Evolutionary conservation across 2,797 vertebrate species (phyloP), one percentile per base, ranked within the genome.

Genomic region (Betta splendens): DNA sequence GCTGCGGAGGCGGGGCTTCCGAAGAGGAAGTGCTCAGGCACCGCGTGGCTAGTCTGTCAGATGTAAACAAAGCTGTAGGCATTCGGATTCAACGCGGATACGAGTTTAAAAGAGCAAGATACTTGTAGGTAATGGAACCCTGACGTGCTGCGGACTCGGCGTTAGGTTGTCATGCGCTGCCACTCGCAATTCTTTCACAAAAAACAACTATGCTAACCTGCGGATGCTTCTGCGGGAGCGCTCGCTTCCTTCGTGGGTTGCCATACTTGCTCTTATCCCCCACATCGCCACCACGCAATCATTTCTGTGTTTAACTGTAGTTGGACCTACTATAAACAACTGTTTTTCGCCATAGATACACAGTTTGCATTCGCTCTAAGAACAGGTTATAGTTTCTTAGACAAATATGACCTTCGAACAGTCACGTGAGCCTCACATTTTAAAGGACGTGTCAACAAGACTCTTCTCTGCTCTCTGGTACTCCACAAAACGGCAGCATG

Each of bases 31-130:
- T 55, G 40, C 26, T 13, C 54, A 1, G 70, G 60, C 50, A 90
- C 92, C 89, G 87, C 89, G 84, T 92, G 90, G 91, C 84, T 87
- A 80, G 61, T 66, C 50, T 48, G 73, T 73, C 79, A 84, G 87
- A 90, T 88, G 91, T 93, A 94, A 93, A 94, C 92, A 93, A 92
- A 89, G 75, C 60, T 18, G 42, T 4, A 26, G 20, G 50, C 21
- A 22, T 35, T 7, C 2, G n/a, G n/a, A 76, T 77, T 61, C 21
- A 60, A 3, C 2, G 5, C 3, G 0, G 69, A 57, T 68, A 8
- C 5, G 29, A 2, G 15, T 9, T 4, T 16, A 13, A 11, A 2
- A 7, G 29, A 2, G 3, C 2, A 3, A 6, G 7, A 0, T 45
- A 1, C 0, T 0, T 5, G 0, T 2, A 7, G 3, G 0, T 28